Base-by-base conservation (phyloP, 2,888 invertebrate genomes). In the Phengaris alcon region DNA sequence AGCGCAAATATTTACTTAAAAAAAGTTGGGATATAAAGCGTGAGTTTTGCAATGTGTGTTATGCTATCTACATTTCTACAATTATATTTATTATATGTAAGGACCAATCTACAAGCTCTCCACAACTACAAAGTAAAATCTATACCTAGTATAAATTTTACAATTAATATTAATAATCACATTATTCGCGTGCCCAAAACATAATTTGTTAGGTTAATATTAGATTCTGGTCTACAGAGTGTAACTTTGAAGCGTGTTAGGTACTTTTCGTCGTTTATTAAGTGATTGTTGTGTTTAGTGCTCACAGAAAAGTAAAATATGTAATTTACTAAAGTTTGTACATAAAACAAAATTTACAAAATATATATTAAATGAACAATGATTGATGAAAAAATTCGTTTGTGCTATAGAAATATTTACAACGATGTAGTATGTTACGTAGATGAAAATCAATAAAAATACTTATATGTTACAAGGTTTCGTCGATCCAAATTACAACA, bases 281-380 rank as follows among this genome's bases (percentile, higher is more conserved):
- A 22, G 22, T 22, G 22, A 48, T 48, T 55, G 22, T 64, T 6
- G 48, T 75, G 73, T 57, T 72, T 54, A 72, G 72, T 72, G 72
- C 48, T 48, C 15, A 72, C 72, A 8, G 72, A 72, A 12, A 72
- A 52, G 22, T 72, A 52, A 52, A 48, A 52, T 68, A 54, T 74
- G 73, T 75, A 54, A 74, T 51, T 57, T 44, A 55, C 46, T 57
- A 57, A 15, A 48, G 22, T 64, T 44, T 72, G 12, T n/a, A 68
- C 35, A 68, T 35, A 74, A 52, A 68, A 59, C 46, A 35, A 74
- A 35, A 74, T 22, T 74, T 52, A 74, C 13, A 74, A 74, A 54
- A 72, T 72, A 6, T n/a, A 74, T 52, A 68, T 35, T 54, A 74
- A 74, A 74, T 68, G 68, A 76, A 75, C 75, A 77, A 77, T 73